phyloP scores from a whole-genome alignment of 2,888 invertebrate species.

The Epinotia ramella region DNA sequence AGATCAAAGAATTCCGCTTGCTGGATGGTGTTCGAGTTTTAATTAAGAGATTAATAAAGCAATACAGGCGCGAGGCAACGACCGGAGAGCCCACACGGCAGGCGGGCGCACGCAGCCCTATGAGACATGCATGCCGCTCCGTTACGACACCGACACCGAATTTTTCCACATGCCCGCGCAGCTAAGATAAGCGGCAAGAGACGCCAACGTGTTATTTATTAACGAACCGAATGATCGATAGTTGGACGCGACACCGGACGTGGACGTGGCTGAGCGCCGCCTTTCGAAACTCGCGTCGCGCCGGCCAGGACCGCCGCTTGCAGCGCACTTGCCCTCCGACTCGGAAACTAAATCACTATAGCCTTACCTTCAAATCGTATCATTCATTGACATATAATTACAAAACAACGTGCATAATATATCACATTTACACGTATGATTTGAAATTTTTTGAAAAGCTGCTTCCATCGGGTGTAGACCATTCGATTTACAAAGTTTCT shows the following conservation, averaged over 20 bases:
- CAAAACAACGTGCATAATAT: neutral
- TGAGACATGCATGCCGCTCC: constrained; percentile 80
- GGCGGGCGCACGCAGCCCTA: constrained; percentile 74
- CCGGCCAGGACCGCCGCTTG: constrained; percentile 55
- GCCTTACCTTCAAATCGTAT: neutral
- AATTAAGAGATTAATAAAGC: constrained; percentile 76
- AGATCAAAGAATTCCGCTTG: constrained; percentile 43
- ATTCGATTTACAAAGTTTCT: constrained; percentile 30
- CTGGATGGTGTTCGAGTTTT: constrained; percentile 54
- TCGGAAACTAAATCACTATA: constrained; percentile 60
- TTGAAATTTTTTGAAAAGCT: neutral
- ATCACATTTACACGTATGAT: neutral
- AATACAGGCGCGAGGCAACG: constrained; percentile 67
- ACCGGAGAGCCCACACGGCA: constrained; percentile 71
- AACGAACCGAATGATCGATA: constrained; percentile 86
- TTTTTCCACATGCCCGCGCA: constrained; percentile 85
- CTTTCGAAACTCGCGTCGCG: constrained; percentile 76
- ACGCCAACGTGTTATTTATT: constrained; percentile 85
- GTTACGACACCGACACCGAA: constrained; percentile 85
- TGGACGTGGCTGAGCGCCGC: constrained; percentile 72
- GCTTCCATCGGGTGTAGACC: neutral
- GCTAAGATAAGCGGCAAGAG: constrained; percentile 80
- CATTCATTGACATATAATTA: neutral
- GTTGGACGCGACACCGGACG: constrained; percentile 84
- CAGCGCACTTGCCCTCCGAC: constrained; percentile 49